phyloP scores from a whole-genome alignment of 2,888 invertebrate species.

The Slavum lentiscoides region DNA sequence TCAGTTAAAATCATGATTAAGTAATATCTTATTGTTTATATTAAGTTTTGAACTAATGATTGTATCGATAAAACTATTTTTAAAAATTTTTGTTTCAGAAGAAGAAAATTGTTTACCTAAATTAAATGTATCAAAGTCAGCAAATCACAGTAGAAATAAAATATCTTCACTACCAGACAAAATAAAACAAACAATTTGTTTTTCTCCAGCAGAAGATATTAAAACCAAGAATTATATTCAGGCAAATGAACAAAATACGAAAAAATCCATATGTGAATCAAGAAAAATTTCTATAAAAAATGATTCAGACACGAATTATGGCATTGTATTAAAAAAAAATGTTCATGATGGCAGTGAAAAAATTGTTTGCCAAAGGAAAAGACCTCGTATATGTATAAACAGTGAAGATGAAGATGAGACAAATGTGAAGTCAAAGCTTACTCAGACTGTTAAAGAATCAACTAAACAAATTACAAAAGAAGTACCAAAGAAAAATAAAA shows the following conservation, averaged over 20 bases:
- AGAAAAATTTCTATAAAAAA: conserved; percentile 1
- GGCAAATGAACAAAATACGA: not conserved
- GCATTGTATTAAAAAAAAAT: not conserved
- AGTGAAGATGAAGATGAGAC: conserved; percentile 43
- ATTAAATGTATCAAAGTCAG: not conserved
- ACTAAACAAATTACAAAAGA: conserved; percentile 24
- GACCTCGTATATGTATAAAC: conserved; percentile 36
- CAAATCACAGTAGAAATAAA: not conserved
- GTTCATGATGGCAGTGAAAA: not conserved
- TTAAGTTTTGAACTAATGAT: not conserved
- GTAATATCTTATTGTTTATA: not conserved
- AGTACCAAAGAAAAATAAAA: conserved; percentile 4
- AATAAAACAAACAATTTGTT: conserved; percentile 3
- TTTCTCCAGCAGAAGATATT: not conserved
- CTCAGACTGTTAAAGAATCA: not conserved
- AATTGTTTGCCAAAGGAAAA: conserved; percentile 23
- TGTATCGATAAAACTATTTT: not conserved
- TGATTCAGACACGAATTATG: not conserved
- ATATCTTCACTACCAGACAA: not conserved
- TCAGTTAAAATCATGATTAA: not conserved
- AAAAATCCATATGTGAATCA: not conserved
- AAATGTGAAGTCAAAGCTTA: not conserved
- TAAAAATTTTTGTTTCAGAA: conserved; percentile 11
- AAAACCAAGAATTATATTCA: not conserved
- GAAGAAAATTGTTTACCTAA: not conserved